phyloP scores from a whole-genome alignment of 2,888 invertebrate genomes.

The Cerastis leucographa region DNA sequence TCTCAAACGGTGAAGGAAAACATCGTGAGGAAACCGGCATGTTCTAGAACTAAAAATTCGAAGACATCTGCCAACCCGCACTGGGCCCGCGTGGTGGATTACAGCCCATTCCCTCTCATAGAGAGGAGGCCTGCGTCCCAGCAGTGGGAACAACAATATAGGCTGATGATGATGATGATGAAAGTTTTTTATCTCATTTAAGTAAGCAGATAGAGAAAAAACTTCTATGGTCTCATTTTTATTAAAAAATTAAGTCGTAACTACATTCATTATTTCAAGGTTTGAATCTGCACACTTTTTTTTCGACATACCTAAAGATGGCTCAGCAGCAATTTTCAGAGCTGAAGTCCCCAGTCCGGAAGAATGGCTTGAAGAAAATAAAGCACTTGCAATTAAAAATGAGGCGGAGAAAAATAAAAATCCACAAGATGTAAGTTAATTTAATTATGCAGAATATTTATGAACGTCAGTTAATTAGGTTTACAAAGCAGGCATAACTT shows the following conservation, averaged over 20 bases:
- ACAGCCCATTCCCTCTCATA: too few species aligned
- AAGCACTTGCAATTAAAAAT: slow-evolving; percentile 71
- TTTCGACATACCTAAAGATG: slow-evolving; percentile 79
- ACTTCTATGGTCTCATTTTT: neutral
- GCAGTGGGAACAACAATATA: too few species aligned
- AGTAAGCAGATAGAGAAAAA: neutral
- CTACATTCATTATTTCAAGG: slow-evolving; percentile 68
- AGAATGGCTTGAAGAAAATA: slow-evolving; percentile 79
- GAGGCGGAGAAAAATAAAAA: slow-evolving; percentile 76
- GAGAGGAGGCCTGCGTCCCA: too few species aligned
- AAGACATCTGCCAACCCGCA: too few species aligned
- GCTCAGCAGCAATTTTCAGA: slow-evolving; percentile 75
- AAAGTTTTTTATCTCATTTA: neutral
- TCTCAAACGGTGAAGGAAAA: too few species aligned
- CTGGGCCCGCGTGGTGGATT: too few species aligned
- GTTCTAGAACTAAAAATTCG: too few species aligned
- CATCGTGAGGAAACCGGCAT: too few species aligned
- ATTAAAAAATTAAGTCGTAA: neutral
- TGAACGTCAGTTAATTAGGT: neutral
- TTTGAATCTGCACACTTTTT: slow-evolving; percentile 77
- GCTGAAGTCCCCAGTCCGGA: slow-evolving; percentile 77
- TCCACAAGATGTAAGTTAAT: slow-evolving; percentile 66
- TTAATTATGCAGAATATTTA: neutral
- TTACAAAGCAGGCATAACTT: neutral
- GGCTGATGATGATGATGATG: too few species aligned